Evolutionary conservation across 2,113 vertebrate species (phyloP).

Genomic region (Notarius quadriscutis): DNA sequence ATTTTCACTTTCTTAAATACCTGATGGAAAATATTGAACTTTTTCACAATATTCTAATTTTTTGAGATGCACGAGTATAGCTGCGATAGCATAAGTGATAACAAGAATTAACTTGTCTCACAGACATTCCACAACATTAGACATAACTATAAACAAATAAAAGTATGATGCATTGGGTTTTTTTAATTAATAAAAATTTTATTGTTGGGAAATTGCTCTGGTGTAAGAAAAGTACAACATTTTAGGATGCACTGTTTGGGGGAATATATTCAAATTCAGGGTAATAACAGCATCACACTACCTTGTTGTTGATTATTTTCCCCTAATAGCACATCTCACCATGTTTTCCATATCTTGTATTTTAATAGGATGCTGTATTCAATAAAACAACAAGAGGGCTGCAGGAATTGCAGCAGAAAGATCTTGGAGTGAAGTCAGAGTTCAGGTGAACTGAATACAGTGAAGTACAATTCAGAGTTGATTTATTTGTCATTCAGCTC

Average conservation of each 20-base stretch:
- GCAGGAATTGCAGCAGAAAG: constrained; percentile 93
- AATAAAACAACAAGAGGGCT: constrained; percentile 95
- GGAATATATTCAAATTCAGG: background rate
- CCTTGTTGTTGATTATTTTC: background rate
- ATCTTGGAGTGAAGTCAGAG: constrained; percentile 90
- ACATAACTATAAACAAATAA: background rate
- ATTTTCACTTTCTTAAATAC: too few relatives aligned
- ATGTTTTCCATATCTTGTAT: background rate
- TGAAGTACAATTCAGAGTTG: background rate
- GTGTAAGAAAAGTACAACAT: background rate
- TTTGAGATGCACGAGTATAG: background rate
- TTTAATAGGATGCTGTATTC: constrained; percentile 88
- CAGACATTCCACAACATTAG: background rate
- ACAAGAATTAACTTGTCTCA: background rate
- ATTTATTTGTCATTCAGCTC: background rate
- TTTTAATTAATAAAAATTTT: background rate
- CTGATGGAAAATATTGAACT: too few relatives aligned
- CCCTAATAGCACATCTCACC: background rate
- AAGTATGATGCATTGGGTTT: background rate
- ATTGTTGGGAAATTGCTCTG: background rate
- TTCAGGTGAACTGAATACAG: constrained; percentile 80
- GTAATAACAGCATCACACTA: background rate
- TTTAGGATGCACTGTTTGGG: too few relatives aligned
- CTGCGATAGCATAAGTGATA: background rate
- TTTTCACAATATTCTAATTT: too few relatives aligned